A percentile compares a stretch with the other conserved stretches of the same genome.
These are phyloP conservation scores for Drosophila mercatorum DNA, from an alignment of 2,888 invertebrate genomes.

Conservation along the genomic window DNA sequence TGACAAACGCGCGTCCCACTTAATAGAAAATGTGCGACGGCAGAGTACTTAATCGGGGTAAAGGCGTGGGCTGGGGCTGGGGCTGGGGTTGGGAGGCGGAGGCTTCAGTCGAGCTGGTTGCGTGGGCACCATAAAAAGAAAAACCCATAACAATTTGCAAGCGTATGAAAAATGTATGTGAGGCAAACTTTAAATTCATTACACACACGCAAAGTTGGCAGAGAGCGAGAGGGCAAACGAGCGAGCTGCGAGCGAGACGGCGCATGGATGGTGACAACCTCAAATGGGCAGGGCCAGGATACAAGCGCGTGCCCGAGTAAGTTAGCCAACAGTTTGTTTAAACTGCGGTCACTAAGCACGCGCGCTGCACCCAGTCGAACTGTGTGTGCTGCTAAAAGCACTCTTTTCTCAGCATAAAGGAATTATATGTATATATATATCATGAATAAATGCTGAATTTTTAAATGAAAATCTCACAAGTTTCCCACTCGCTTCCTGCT, in stretches of 20 bases:
- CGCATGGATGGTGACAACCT: conserved; percentile 64
- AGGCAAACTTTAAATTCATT: conserved; percentile 78
- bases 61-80: background rate
- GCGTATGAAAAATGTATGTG: conserved; percentile 77
- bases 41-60: conserved; percentile 4
- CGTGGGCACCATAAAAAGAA: conserved; percentile 37
- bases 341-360: conserved; percentile 69
- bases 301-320: conserved; percentile 20
- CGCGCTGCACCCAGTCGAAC: conserved; percentile 33
- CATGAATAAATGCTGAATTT: background rate
- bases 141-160: conserved; percentile 75
- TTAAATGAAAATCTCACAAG: background rate
- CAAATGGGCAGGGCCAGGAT: conserved; percentile 41
- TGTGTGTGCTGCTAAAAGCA: conserved; percentile 4
- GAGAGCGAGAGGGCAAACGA: conserved; percentile 6
- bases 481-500: conserved; percentile 13
- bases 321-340: conserved; percentile 69
- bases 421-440: background rate
- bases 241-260: conserved; percentile 13
- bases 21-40: conserved; percentile 65
- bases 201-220: conserved; percentile 72
- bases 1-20: conserved; percentile 63
- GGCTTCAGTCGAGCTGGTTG: conserved; percentile 20
- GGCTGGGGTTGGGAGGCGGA: conserved; percentile 1
- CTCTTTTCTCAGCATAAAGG: background rate